Percentiles rank a stretch among this genome's conserved stretches.
These are phyloP conservation scores for Eptesicus fuscus DNA, from an alignment of 2,113 vertebrate genomes.

Conservation along the genomic window DNA sequence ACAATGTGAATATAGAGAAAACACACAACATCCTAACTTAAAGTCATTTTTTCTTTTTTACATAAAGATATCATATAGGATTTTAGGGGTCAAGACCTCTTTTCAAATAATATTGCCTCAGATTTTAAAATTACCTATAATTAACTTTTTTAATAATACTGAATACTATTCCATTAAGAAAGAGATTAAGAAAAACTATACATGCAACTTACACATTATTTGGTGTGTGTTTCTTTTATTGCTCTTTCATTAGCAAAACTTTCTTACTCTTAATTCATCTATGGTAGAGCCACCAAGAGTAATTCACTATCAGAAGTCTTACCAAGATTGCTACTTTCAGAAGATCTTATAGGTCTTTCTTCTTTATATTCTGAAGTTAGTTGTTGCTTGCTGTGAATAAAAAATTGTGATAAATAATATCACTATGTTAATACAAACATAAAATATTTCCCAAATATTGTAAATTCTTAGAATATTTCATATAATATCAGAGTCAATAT, in stretches of 20 bases:
- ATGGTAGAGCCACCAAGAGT: not conserved
- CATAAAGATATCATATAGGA: not conserved
- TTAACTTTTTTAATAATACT: not conserved
- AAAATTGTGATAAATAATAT: slow-evolving; percentile 32
- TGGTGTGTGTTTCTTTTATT: not conserved
- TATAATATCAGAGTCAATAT: not conserved
- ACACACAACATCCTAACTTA: not conserved
- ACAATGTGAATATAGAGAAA: not conserved
- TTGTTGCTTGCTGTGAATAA: slow-evolving; percentile 80
- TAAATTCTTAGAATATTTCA: not conserved
- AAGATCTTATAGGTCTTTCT: slow-evolving; percentile 68
- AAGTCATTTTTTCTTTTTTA: not conserved
- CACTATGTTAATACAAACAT: slow-evolving; percentile 3
- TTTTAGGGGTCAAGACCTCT: not conserved
- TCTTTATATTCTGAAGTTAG: slow-evolving; percentile 83
- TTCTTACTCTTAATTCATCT: not conserved
- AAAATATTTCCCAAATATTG: not conserved
- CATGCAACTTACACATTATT: not conserved
- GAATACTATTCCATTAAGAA: not conserved
- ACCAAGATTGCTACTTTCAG: slow-evolving; percentile 31
- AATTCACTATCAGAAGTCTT: not conserved
- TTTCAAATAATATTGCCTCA: not conserved
- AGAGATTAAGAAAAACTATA: not conserved
- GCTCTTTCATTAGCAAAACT: not conserved
- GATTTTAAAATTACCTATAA: not conserved